A percentile compares a stretch with the other conserved stretches of the same genome.
phyloP scores from a whole-genome alignment of 23 tunicate genomes.

The Trididemnum miniatum region DNA sequence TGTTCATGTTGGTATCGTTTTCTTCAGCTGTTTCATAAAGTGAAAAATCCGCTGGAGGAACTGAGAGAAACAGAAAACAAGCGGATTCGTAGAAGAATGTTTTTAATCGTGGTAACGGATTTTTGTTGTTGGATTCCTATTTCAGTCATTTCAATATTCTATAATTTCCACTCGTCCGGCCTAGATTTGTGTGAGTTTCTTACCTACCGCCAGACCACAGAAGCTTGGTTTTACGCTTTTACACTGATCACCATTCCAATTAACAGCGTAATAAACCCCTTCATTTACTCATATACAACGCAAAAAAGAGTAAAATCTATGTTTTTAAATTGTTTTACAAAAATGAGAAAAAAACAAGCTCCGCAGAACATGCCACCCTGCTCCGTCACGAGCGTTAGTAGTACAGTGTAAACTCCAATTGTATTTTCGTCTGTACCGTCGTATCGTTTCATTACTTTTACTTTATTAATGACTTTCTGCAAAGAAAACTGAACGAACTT shows the following conservation, averaged over 20 bases:
- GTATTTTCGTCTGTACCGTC: no score
- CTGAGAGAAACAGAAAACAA: slow-evolving; percentile 10
- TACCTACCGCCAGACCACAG: not conserved
- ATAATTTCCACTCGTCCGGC: not conserved
- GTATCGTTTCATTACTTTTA: no score
- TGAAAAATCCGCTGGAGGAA: not conserved
- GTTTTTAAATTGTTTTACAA: not conserved
- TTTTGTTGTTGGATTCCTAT: slow-evolving; percentile 42
- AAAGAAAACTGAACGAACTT: no score
- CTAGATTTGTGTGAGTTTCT: not conserved
- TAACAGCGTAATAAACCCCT: slow-evolving; percentile 24
- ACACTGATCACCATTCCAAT: slow-evolving; percentile 5
- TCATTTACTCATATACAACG: slow-evolving; percentile 17
- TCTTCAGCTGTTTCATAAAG: not conserved
- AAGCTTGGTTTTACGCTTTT: slow-evolving; percentile 24
- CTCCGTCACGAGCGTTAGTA: no score
- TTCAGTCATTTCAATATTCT: slow-evolving; percentile 1
- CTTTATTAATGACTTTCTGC: no score
- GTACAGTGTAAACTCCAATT: no score
- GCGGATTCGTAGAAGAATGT: slow-evolving; percentile 13
- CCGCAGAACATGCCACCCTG: no score
- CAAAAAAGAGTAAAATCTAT: not conserved
- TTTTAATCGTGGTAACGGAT: slow-evolving; percentile 30
- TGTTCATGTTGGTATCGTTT: not conserved
- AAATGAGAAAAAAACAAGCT: not conserved